Evolutionary conservation across 2,113 vertebrate species (phyloP).

Genomic region (Anthoscopus minutus): DNA sequence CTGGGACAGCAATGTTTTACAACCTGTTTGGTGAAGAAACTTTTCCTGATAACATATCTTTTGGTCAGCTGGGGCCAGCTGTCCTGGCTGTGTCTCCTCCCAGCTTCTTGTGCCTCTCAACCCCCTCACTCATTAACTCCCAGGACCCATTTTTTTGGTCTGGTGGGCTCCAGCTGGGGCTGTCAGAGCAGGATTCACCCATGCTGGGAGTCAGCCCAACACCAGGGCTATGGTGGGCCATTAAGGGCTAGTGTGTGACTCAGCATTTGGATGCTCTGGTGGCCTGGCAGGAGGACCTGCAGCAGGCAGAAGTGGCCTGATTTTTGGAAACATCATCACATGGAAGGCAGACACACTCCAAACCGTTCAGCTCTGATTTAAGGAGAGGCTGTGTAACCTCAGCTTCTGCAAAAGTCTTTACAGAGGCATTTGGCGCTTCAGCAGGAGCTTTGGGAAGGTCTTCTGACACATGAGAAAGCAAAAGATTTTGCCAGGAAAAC

Average conservation of each 20-base stretch:
- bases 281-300: not conserved
- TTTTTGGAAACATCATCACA: not conserved
- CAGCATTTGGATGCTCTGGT: not conserved
- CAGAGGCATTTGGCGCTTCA: not conserved
- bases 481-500: constrained; percentile 23
- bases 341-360: not conserved
- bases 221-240: not conserved
- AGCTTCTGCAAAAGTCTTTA: constrained; percentile 31
- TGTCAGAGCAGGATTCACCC: not conserved
- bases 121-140: not conserved
- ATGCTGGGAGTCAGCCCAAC: not conserved
- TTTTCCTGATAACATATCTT: not conserved
- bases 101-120: not conserved
- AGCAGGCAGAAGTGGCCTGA: not conserved
- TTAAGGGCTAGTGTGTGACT: not conserved
- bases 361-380: not conserved
- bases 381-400: not conserved
- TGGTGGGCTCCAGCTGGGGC: too few species aligned
- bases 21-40: not conserved
- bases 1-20: not conserved
- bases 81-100: not conserved
- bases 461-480: constrained; percentile 21
- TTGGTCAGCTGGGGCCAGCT: not conserved
- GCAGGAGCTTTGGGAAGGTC: constrained; percentile 15
- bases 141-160: too few species aligned